Conservation (phyloP, 2,113 vertebrate species). For the Colinus virginianus region DNA sequence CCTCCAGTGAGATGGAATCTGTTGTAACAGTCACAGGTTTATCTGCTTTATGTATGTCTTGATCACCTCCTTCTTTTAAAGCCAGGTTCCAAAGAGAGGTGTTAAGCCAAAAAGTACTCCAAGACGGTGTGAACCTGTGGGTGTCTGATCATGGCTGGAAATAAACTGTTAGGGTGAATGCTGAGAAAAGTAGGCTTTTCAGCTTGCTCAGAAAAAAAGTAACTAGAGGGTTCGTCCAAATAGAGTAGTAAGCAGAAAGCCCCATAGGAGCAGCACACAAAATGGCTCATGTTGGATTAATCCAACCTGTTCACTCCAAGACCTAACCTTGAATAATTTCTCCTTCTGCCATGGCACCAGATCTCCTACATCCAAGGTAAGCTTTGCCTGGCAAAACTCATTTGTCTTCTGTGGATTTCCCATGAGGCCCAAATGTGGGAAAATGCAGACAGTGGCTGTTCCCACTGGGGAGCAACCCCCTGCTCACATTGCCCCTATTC, state of each 20-base stretch:
- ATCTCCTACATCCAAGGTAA: background rate
- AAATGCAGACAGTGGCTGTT: background rate
- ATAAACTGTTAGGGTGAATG: background rate
- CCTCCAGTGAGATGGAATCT: background rate
- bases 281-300: background rate
- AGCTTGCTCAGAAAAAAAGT: background rate
- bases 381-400: background rate
- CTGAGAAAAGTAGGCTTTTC: background rate
- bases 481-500: background rate
- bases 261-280: background rate
- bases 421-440: accelerated
- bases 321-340: background rate
- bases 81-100: background rate
- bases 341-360: background rate
- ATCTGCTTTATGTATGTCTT: background rate
- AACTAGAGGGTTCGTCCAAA: background rate
- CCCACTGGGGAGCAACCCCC: background rate
- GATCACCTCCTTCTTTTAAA: background rate
- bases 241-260: background rate
- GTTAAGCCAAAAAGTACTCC: background rate
- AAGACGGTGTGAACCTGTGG: background rate
- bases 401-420: background rate
- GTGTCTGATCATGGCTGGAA: background rate
- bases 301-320: background rate
- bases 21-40: background rate